These are phyloP conservation scores for Latrodectus hesperus DNA, from an alignment of 2,888 invertebrate genomes.

Conservation along the genomic window DNA sequence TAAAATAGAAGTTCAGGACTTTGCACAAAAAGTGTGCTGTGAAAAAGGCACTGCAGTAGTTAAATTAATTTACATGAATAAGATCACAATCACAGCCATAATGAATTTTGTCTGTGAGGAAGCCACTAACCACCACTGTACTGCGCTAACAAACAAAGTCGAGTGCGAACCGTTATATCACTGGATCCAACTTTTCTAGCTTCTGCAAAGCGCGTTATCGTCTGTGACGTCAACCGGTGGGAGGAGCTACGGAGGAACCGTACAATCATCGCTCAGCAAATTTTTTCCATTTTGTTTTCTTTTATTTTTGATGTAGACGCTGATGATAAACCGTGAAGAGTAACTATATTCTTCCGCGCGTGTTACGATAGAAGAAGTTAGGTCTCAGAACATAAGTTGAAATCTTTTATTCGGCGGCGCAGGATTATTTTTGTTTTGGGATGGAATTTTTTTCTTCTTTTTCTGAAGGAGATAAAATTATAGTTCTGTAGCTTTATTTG, in stretches of 20 bases:
- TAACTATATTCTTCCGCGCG: background rate
- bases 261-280: conserved; percentile 48
- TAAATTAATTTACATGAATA: conserved; percentile 10
- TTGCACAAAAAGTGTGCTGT: background rate
- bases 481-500: too few species aligned
- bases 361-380: background rate
- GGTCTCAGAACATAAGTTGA: too few species aligned
- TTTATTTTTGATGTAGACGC: background rate
- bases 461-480: too few species aligned
- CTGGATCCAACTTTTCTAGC: conserved; percentile 68
- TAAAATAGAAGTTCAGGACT: conserved; percentile 28
- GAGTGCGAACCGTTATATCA: conserved; percentile 63
- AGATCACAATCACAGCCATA: conserved; percentile 32
- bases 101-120: background rate
- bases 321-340: background rate
- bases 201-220: conserved; percentile 60
- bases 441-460: too few species aligned
- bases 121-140: conserved; percentile 13
- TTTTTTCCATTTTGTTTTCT: background rate
- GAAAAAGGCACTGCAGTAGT: background rate
- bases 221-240: conserved; percentile 44
- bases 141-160: conserved; percentile 37
- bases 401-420: too few species aligned
- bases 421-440: too few species aligned
- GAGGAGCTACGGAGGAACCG: conserved; percentile 42